Evolutionary conservation across 2,113 vertebrate genomes (phyloP).

Genomic region (Myiagra hebetior): DNA sequence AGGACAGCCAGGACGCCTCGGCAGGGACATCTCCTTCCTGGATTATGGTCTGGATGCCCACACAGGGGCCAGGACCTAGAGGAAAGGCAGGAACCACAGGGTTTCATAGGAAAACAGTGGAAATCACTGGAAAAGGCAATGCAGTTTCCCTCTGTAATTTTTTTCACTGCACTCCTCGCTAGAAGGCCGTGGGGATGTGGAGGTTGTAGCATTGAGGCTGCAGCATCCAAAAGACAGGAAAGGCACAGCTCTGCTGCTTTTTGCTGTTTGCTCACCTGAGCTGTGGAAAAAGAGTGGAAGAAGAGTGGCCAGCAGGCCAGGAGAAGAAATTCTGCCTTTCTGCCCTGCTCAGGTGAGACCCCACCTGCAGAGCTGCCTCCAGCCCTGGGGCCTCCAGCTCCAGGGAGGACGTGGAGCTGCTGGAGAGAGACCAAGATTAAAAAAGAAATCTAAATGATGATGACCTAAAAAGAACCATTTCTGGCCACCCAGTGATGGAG

Average conservation of each 20-base stretch:
- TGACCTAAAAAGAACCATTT: fast-evolving
- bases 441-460: not conserved
- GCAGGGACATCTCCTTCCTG: not conserved
- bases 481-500: fast-evolving
- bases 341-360: not conserved
- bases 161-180: fast-evolving
- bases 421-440: not conserved
- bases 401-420: fast-evolving
- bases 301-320: not conserved
- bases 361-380: not conserved
- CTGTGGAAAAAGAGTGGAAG: not conserved
- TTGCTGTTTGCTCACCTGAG: not conserved
- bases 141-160: not conserved
- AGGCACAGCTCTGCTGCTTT: not conserved
- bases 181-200: fast-evolving
- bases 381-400: not conserved
- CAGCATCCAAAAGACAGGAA: not conserved
- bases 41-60: not conserved
- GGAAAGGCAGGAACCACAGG: not conserved
- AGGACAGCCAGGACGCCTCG: not conserved
- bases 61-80: not conserved
- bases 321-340: not conserved
- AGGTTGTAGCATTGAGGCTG: not conserved
- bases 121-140: not conserved
- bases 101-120: not conserved